Evolutionary conservation across 2,888 invertebrate species (phyloP).

Genomic region (Epinotia ramella): DNA sequence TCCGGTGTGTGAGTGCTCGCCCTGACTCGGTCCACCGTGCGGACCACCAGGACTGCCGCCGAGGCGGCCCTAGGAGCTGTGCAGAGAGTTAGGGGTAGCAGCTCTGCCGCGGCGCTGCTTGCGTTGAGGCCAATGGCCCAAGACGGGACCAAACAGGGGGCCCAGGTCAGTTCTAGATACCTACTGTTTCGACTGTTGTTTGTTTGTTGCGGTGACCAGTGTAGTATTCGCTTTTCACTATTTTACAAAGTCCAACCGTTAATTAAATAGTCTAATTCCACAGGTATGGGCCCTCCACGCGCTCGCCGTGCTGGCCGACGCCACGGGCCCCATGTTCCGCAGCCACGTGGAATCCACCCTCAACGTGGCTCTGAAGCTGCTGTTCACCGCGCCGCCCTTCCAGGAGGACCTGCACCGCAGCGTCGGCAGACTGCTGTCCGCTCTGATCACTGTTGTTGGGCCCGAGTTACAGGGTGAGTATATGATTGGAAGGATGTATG

Average conservation of each 20-base stretch:
- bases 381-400: constrained; percentile 95
- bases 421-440: constrained; percentile 96
- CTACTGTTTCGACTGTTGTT: no score
- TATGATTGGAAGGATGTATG: no score
- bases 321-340: constrained; percentile 99
- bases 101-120: constrained; percentile 97
- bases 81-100: constrained; percentile 98
- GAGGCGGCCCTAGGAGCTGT: no score
- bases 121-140: constrained; percentile 97
- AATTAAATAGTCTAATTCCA: not conserved
- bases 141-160: constrained; percentile 95
- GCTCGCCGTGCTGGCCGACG: constrained; percentile 97
- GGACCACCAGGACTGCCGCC: no score
- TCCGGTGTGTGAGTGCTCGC: no score
- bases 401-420: constrained; percentile 95
- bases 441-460: constrained; percentile 98
- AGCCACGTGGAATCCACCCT: constrained; percentile 98
- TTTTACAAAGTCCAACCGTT: no score
- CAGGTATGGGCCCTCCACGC: constrained; percentile 99
- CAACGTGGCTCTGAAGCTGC: constrained; percentile 94
- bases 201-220: no score
- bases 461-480: constrained; percentile 96
- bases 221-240: no score
- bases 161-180: constrained; percentile 90
- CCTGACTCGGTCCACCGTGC: no score